phyloP scores from a whole-genome alignment of 2,888 invertebrate genomes.

The Linnaemya tessellans region DNA sequence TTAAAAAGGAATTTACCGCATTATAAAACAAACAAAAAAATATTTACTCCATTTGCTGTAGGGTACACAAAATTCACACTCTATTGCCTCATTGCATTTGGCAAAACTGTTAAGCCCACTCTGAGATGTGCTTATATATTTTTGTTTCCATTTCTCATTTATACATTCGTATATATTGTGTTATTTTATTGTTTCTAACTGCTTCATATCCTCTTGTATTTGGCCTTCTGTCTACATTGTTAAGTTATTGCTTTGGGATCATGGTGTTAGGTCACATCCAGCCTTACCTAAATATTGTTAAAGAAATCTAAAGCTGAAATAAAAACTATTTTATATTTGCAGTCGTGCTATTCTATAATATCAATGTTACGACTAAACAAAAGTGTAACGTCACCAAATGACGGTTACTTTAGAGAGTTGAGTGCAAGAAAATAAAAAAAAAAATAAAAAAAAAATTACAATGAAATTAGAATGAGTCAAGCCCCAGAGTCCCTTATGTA shows the following conservation, averaged over 20 bases:
- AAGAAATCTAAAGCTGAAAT: conserved; percentile 73
- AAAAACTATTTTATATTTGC: conserved; percentile 73
- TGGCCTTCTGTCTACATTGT: conserved; percentile 77
- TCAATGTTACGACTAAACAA: conserved; percentile 58
- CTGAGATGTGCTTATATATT: conserved; percentile 20
- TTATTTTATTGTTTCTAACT: conserved; percentile 65
- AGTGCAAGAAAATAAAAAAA: conserved; percentile 63
- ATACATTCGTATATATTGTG: not conserved
- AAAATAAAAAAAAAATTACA: not conserved
- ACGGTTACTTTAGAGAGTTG: conserved; percentile 69
- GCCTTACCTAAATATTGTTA: conserved; percentile 75
- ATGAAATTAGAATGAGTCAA: conserved; percentile 63
- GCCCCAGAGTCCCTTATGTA: conserved; percentile 82
- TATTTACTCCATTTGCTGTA: not conserved
- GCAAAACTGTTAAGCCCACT: conserved; percentile 41
- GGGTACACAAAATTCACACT: conserved; percentile 4
- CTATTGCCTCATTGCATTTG: not conserved
- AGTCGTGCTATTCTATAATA: conserved; percentile 15
- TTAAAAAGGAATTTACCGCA: too few relatives aligned
- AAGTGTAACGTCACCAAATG: conserved; percentile 70
- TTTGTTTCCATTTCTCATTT: conserved; percentile 3
- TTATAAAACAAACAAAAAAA: too few relatives aligned
- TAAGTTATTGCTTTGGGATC: conserved; percentile 82
- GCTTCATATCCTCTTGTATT: conserved; percentile 70
- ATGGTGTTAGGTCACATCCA: conserved; percentile 77